Evolutionary conservation across 2,888 invertebrate species (phyloP).

Genomic region (Podotricha telesiphe): DNA sequence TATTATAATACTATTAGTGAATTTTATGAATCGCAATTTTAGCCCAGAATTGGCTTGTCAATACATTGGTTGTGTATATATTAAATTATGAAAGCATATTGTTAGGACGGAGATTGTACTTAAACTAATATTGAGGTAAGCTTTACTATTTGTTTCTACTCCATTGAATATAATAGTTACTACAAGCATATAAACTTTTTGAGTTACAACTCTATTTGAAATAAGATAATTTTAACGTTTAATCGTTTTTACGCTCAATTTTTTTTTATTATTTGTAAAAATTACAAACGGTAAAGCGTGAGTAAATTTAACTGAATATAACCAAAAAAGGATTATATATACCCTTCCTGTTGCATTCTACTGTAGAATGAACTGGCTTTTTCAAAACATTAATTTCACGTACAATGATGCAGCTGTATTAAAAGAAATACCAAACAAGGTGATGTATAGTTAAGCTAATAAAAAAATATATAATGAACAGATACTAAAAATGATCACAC

Average conservation of each 20-base stretch:
- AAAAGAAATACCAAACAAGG: no score
- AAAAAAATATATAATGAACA: no score
- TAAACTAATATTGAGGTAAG: not conserved
- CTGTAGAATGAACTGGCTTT: not conserved
- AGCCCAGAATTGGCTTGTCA: constrained; percentile 51
- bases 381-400: not conserved
- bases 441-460: no score
- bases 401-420: no score
- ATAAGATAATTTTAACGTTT: no score
- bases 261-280: not conserved
- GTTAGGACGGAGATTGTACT: not conserved
- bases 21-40: constrained; percentile 26
- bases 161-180: not conserved
- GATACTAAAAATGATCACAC: no score
- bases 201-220: no score
- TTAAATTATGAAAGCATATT: constrained; percentile 40
- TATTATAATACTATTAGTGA: constrained; percentile 28
- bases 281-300: not conserved
- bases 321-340: not conserved
- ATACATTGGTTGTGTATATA: constrained; percentile 78
- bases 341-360: not conserved
- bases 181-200: no score
- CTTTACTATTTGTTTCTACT: not conserved
- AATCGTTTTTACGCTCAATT: not conserved
- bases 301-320: not conserved